Evolutionary conservation across 92 coral and sea anemone genomes (phyloP).

Genomic region (Muricea muricata): DNA sequence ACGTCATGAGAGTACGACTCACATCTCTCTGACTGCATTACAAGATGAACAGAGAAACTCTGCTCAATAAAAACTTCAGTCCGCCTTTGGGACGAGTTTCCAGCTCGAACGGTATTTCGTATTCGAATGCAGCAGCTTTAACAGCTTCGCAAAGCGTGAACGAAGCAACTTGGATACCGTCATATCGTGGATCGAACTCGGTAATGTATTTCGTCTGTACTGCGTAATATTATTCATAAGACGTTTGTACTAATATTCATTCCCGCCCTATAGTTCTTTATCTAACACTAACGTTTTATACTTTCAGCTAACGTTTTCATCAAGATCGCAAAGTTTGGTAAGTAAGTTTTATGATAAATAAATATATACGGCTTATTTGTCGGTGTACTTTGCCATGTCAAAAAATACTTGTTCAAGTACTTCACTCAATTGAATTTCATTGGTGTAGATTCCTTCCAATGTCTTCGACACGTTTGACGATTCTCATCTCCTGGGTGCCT

Average conservation of each 20-base stretch:
- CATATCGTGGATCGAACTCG: slow-evolving; percentile 99
- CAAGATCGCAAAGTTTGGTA: slow-evolving; percentile 99
- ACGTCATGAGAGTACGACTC: slow-evolving; percentile 98
- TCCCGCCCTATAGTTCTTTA: slow-evolving; percentile 6
- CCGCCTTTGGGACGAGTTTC: slow-evolving; percentile 89
- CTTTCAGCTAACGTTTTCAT: slow-evolving; percentile 94
- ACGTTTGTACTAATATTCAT: neutral
- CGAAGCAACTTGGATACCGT: slow-evolving; percentile 99
- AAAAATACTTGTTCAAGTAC: slow-evolving; percentile 27
- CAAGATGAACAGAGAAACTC: slow-evolving; percentile 96
- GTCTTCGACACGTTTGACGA: slow-evolving; percentile 98
- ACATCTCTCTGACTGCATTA: slow-evolving; percentile 86
- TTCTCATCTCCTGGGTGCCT: slow-evolving; percentile 87
- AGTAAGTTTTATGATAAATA: slow-evolving; percentile 55
- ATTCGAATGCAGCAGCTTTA: slow-evolving; percentile 94
- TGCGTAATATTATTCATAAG: neutral
- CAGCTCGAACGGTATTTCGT: slow-evolving; percentile 89
- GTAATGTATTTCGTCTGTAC: slow-evolving; percentile 70
- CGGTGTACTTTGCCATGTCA: slow-evolving; percentile 38
- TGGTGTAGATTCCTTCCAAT: slow-evolving; percentile 93
- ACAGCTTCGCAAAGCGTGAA: slow-evolving; percentile 87
- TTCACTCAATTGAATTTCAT: slow-evolving; percentile 6
- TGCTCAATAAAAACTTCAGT: slow-evolving; percentile 93
- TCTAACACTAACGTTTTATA: slow-evolving; percentile 54
- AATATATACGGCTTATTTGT: slow-evolving; percentile 20